A percentile compares a stretch with the other conserved stretches of the same genome.
Conservation (phyloP, 2,113 vertebrate genomes). For the Charina bottae region DNA sequence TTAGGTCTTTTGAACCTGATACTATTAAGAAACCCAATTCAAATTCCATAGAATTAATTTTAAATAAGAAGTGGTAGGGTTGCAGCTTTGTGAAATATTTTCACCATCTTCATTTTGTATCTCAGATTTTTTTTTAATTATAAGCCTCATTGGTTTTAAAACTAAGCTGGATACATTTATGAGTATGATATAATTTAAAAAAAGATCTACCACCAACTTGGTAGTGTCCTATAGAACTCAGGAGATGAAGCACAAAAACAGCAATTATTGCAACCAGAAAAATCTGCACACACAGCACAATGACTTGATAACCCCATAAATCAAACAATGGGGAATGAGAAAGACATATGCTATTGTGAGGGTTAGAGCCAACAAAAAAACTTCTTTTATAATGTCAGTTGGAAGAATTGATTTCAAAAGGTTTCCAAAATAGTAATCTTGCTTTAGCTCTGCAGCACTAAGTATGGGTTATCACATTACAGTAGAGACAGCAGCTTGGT, state of each 20-base stretch:
- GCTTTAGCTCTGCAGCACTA: neutral
- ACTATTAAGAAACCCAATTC: neutral
- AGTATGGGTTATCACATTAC: neutral
- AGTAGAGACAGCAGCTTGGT: neutral
- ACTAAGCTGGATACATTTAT: conserved; percentile 14
- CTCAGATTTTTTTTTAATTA: conserved; percentile 12
- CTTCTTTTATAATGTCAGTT: neutral
- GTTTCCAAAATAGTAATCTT: neutral
- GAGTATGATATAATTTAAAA: neutral
- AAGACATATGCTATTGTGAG: conserved; percentile 13
- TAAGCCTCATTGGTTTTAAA: conserved; percentile 20
- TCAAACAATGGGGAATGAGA: conserved; percentile 26
- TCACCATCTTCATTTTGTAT: conserved; percentile 4
- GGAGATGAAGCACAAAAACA: conserved; percentile 10
- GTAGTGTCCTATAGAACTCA: neutral
- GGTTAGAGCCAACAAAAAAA: conserved; percentile 20
- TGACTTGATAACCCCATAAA: conserved; percentile 8
- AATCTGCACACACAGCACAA: conserved; percentile 11
- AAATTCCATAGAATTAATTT: neutral
- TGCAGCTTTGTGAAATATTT: neutral
- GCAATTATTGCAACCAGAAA: neutral
- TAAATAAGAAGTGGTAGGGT: neutral
- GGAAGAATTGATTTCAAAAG: conserved; percentile 8
- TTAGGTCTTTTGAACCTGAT: neutral
- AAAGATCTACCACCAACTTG: neutral